Percentiles rank a stretch among this genome's conserved stretches.
These are phyloP conservation scores for Catocala sponsa DNA, from an alignment of 2,888 invertebrate species.

Conservation along the genomic window DNA sequence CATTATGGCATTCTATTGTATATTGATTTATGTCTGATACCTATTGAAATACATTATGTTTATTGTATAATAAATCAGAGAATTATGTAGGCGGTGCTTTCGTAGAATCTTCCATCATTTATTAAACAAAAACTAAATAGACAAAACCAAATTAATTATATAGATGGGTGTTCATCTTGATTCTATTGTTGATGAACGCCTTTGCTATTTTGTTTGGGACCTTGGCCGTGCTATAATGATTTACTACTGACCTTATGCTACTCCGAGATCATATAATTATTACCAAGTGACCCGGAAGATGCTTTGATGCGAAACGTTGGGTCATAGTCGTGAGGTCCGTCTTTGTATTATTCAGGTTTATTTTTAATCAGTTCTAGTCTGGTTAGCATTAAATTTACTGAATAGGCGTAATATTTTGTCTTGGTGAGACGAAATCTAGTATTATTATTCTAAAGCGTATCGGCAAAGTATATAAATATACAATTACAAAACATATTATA, in stretches of 20 bases:
- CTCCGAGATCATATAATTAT: slow-evolving; percentile 72
- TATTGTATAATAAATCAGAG: slow-evolving; percentile 37
- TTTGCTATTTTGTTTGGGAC: slow-evolving; percentile 49
- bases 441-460: too few relatives aligned
- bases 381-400: neutral
- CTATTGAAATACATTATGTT: slow-evolving; percentile 31
- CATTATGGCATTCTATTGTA: slow-evolving; percentile 44
- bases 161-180: slow-evolving; percentile 50
- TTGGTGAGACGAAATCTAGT: too few relatives aligned
- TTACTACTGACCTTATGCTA: slow-evolving; percentile 67
- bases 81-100: slow-evolving; percentile 26
- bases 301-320: slow-evolving; percentile 61
- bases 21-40: slow-evolving; percentile 19
- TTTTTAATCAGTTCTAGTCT: slow-evolving; percentile 14
- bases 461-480: too few relatives aligned
- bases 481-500: too few relatives aligned
- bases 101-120: slow-evolving; percentile 23
- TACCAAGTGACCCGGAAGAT: slow-evolving; percentile 75
- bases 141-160: slow-evolving; percentile 28
- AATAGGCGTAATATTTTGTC: neutral
- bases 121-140: slow-evolving; percentile 29
- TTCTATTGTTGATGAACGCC: slow-evolving; percentile 50
- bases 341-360: slow-evolving; percentile 36
- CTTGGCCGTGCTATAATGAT: slow-evolving; percentile 70
- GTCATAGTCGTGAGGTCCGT: slow-evolving; percentile 72